Percentiles rank a stretch among this genome's conserved stretches.
phyloP scores from a whole-genome alignment of 1,140 invertebrate species.

The Neodiprion fabricii region DNA sequence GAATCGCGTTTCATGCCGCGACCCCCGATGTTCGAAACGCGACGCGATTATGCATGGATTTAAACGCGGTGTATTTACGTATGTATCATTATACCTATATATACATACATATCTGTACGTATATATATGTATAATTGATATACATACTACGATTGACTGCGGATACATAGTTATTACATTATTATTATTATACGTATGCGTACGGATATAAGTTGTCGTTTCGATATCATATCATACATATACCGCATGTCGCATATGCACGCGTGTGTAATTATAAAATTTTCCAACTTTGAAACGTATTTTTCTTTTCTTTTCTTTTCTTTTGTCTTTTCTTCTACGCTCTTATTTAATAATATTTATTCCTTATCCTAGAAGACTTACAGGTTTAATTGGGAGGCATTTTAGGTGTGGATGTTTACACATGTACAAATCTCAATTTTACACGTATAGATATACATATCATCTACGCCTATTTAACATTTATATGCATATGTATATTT shows the following conservation, averaged over 20 bases:
- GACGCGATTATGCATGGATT: too few species aligned
- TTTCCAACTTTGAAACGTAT: constrained; percentile 27
- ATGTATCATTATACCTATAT: constrained; percentile 24
- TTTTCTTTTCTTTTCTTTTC: constrained; percentile 24
- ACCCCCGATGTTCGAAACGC: too few species aligned
- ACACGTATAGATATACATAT: background rate
- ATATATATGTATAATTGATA: background rate
- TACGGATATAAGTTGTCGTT: constrained; percentile 23
- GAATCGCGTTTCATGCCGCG: too few species aligned
- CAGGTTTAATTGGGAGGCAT: constrained; percentile 39
- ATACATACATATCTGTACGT: constrained; percentile 31
- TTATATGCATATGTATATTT: constrained; percentile 26
- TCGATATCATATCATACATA: too few species aligned
- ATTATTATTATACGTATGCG: constrained; percentile 31
- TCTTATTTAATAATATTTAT: background rate
- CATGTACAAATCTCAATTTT: constrained; percentile 44
- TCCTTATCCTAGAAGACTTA: background rate
- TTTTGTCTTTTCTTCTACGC: constrained; percentile 15
- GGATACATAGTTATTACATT: background rate
- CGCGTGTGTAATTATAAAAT: constrained; percentile 37
- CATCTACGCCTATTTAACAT: background rate
- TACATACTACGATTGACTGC: background rate
- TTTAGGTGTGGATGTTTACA: constrained; percentile 46
- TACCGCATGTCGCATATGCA: constrained; percentile 29
- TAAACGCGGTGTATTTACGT: constrained; percentile 31